phyloP scores from a whole-genome alignment of 2,797 vertebrate species.

The Centroberyx gerrardi region DNA sequence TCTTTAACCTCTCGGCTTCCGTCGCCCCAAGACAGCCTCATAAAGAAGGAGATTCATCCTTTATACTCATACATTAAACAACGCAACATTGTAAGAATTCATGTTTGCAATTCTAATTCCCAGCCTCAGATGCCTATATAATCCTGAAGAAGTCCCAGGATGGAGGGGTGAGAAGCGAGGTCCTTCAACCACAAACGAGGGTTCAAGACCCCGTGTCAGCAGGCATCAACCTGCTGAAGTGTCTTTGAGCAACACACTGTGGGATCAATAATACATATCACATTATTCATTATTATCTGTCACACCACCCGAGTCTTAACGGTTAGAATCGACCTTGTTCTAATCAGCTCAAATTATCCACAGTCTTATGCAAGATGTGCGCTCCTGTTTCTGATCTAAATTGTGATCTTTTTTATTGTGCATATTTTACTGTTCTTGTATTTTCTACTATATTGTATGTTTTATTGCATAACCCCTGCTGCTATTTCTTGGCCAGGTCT shows the following conservation, averaged over 20 bases:
- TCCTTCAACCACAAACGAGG: not conserved
- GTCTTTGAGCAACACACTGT: not conserved
- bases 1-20: not conserved
- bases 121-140: not conserved
- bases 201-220: constrained; percentile 10
- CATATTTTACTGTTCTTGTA: too few relatives aligned
- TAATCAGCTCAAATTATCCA: too few relatives aligned
- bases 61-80: constrained; percentile 29
- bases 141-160: not conserved
- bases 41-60: constrained; percentile 29
- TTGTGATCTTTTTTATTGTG: too few relatives aligned
- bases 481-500: too few relatives aligned
- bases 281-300: not conserved
- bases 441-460: too few relatives aligned
- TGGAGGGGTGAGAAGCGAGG: not conserved
- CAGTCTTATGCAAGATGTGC: too few relatives aligned
- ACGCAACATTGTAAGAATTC: constrained; percentile 6
- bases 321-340: too few relatives aligned
- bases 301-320: not conserved
- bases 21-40: constrained; percentile 12
- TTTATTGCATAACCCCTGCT: too few relatives aligned
- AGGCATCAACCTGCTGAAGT: not conserved
- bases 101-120: constrained; percentile 36
- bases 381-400: too few relatives aligned
- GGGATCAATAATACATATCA: not conserved